Evolutionary conservation across 2,113 vertebrate species (phyloP).

Genomic region (Sialia sialis): DNA sequence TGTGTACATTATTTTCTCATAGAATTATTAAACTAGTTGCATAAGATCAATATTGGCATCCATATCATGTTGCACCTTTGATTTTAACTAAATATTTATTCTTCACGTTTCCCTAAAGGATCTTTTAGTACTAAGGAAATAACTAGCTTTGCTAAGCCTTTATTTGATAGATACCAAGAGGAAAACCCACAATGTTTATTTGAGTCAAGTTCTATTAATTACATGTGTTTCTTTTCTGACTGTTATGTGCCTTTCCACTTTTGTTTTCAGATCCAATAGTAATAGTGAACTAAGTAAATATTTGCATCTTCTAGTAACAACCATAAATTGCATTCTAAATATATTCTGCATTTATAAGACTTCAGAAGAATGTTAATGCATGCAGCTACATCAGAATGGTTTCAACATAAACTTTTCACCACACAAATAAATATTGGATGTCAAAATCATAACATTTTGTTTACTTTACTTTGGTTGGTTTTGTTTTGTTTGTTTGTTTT

Average conservation of each 20-base stretch:
- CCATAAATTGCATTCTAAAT: not conserved
- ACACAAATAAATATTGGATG: not conserved
- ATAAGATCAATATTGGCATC: not conserved
- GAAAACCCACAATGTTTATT: not conserved
- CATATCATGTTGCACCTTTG: not conserved
- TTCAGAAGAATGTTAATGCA: not conserved
- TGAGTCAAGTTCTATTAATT: not conserved
- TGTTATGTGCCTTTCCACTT: not conserved
- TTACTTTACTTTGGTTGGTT: not conserved
- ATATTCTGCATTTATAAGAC: not conserved
- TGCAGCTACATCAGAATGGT: not conserved
- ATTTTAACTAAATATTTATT: not conserved
- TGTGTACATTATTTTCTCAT: not conserved
- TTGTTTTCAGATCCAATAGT: not conserved
- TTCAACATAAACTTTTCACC: not conserved
- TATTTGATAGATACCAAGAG: not conserved
- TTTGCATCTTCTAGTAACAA: not conserved
- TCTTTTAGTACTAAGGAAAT: not conserved
- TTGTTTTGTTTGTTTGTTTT: not conserved
- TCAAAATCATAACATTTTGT: not conserved
- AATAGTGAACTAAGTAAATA: not conserved
- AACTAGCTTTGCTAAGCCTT: not conserved
- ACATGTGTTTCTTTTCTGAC: not conserved
- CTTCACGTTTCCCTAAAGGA: not conserved
- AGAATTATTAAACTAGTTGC: not conserved